Evolutionary conservation across 2,113 vertebrate species (phyloP).

Genomic region (Nycticorax nycticorax): DNA sequence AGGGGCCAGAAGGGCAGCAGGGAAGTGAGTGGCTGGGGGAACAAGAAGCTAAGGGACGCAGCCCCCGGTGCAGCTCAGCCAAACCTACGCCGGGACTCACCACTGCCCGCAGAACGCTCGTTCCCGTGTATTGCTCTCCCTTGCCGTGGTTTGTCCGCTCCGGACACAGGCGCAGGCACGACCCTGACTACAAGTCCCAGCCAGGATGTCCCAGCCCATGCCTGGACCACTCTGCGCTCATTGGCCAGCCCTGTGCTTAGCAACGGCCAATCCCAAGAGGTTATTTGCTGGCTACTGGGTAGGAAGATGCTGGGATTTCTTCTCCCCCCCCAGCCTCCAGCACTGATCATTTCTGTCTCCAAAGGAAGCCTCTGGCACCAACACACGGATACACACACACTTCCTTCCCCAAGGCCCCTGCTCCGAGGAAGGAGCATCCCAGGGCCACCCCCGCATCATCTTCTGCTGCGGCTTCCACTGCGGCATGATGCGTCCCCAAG

Average conservation of each 20-base stretch:
- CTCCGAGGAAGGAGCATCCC: background rate
- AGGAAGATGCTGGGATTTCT: slow-evolving; percentile 14
- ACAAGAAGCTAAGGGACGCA: background rate
- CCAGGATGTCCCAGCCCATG: background rate
- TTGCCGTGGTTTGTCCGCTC: background rate
- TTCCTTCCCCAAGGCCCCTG: background rate
- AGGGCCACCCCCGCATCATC: rapidly evolving
- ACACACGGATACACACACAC: background rate
- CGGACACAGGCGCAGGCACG: background rate
- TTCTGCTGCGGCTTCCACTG: background rate
- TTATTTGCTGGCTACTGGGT: background rate
- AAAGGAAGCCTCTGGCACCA: background rate
- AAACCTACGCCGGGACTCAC: background rate
- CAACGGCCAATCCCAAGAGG: slow-evolving; percentile 18
- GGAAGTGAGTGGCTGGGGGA: background rate
- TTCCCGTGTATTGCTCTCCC: background rate
- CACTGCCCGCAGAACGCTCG: rapidly evolving
- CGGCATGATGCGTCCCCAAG: background rate
- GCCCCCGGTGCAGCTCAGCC: background rate
- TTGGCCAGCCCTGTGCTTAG: slow-evolving; percentile 25
- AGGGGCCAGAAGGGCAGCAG: background rate
- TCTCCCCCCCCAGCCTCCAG: background rate
- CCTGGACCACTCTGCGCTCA: background rate
- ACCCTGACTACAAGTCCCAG: background rate
- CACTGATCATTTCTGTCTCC: background rate